A percentile compares a stretch with the other conserved stretches of the same genome.
phyloP scores from a whole-genome alignment of 2,113 vertebrate species.

The Myrmecobius fasciatus region DNA sequence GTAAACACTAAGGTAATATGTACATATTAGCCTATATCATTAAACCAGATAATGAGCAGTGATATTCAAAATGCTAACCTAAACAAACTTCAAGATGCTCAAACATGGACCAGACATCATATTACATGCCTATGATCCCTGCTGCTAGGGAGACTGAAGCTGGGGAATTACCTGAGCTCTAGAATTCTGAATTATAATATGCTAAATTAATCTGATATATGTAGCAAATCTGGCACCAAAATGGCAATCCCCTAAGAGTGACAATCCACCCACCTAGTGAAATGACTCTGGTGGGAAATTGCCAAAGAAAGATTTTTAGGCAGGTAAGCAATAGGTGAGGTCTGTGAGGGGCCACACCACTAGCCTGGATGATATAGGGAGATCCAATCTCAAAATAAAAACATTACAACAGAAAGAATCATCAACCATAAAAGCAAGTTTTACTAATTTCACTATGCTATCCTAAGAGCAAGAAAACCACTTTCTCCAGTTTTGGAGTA shows the following conservation, averaged over 20 bases:
- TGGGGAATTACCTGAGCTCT: neutral
- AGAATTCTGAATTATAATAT: neutral
- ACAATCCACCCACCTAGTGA: neutral
- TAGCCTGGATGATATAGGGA: neutral
- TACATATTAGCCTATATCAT: neutral
- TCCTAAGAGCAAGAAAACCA: neutral
- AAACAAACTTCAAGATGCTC: neutral
- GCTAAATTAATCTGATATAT: neutral
- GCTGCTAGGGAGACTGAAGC: neutral
- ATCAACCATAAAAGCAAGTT: neutral
- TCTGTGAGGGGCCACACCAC: neutral
- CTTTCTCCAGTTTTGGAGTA: neutral
- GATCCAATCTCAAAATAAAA: neutral
- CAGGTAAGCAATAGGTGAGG: neutral
- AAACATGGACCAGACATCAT: neutral
- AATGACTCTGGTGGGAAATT: neutral
- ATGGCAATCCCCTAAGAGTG: neutral
- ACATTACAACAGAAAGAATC: neutral
- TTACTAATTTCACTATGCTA: neutral
- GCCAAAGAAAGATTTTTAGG: neutral
- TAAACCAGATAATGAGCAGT: neutral
- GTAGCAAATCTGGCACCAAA: neutral
- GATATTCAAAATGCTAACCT: neutral
- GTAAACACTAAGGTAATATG: neutral
- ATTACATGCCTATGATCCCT: neutral